Evolutionary conservation across 2,113 vertebrate genomes (phyloP).

Genomic region (Microcebus lehilahytsara): DNA sequence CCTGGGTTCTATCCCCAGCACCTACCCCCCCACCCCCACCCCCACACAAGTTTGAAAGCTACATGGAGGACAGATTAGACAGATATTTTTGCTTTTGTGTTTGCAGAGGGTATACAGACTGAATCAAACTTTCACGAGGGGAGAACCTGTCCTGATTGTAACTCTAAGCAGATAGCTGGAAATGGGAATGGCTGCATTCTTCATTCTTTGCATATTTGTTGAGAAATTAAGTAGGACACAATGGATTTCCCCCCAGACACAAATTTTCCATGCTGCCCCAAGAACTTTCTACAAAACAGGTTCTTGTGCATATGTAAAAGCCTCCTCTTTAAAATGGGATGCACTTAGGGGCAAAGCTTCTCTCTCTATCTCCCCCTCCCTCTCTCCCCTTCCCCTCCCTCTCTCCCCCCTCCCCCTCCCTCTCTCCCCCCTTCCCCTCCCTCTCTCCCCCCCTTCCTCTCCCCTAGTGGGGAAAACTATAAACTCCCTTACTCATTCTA

Average conservation of each 20-base stretch:
- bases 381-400: not conserved
- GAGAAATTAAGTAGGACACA: not conserved
- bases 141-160: not conserved
- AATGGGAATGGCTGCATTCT: not conserved
- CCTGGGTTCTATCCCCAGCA: no score
- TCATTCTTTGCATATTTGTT: not conserved
- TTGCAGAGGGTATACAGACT: not conserved
- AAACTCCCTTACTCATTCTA: not conserved
- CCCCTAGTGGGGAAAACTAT: not conserved
- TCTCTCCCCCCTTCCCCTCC: not conserved
- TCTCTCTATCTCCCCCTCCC: not conserved
- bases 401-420: no score
- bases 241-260: not conserved
- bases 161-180: not conserved
- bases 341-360: not conserved
- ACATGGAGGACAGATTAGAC: not conserved
- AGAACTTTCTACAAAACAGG: not conserved
- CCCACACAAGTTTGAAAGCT: not conserved
- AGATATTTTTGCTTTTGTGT: not conserved
- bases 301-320: not conserved
- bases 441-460: not conserved
- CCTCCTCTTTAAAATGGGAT: not conserved
- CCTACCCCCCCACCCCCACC: accelerated
- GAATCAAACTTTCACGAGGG: not conserved
- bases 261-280: no score